Evolutionary conservation across 2,797 vertebrate species (phyloP).

Genomic region (Etheostoma nigrum): DNA sequence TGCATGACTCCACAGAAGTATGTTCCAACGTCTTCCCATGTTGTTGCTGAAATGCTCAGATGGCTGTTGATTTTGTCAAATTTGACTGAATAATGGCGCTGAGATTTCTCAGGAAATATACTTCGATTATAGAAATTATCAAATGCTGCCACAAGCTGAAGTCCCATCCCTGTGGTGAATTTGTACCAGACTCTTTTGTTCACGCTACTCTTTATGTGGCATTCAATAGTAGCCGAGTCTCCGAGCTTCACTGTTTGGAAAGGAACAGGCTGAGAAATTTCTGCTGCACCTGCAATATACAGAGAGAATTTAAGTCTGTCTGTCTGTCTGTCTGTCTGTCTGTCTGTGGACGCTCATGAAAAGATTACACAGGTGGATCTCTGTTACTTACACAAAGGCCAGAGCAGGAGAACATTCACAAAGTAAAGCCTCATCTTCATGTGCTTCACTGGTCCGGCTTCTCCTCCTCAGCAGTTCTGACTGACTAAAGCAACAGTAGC

Average conservation of each 20-base stretch:
- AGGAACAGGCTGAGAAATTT: conserved; percentile 38
- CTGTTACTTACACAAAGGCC: conserved; percentile 33
- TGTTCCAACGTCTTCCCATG: conserved; percentile 34
- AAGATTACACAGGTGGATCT: neutral
- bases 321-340: too few relatives aligned
- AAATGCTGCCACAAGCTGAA: conserved; percentile 12
- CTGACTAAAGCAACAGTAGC: neutral
- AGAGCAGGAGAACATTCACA: conserved; percentile 10
- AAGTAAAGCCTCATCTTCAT: conserved; percentile 12
- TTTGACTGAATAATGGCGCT: neutral
- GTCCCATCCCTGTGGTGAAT: conserved; percentile 8
- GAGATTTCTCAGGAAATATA: neutral
- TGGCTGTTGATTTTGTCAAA: conserved; percentile 9
- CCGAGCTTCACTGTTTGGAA: conserved; percentile 20
- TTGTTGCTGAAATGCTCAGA: conserved; percentile 28
- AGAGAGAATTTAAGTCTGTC: neutral
- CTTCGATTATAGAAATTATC: fast-evolving
- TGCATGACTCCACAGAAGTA: conserved; percentile 51
- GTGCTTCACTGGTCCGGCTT: neutral
- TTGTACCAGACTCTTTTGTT: conserved; percentile 32
- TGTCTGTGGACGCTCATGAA: neutral
- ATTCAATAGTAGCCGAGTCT: conserved; percentile 25
- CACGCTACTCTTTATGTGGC: conserved; percentile 6
- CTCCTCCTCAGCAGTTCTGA: neutral
- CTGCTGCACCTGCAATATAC: conserved; percentile 22